These are phyloP conservation scores for Scomberomorus guttatus DNA, from an alignment of 2,797 vertebrate genomes.

Conservation along the genomic window DNA sequence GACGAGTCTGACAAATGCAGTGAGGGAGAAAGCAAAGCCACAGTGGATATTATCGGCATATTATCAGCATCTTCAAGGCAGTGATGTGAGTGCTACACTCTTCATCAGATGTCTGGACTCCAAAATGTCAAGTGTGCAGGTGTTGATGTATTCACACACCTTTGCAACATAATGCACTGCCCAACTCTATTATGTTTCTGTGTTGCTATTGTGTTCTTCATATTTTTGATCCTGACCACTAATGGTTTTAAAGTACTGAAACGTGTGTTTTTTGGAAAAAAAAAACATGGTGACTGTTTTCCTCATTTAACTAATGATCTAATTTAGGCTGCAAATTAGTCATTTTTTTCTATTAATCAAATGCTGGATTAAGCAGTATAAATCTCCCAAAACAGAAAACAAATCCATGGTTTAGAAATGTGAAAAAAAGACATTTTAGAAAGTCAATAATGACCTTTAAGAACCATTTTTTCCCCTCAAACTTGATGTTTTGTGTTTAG, in stretches of 20 bases:
- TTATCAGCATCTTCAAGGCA: conserved; percentile 10
- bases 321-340: neutral
- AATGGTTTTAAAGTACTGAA: neutral
- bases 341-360: neutral
- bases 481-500: neutral
- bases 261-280: neutral
- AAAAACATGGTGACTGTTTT: neutral
- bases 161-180: conserved; percentile 32
- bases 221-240: neutral
- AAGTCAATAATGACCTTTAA: conserved; percentile 3
- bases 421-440: neutral
- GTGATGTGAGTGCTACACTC: conserved; percentile 37
- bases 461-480: neutral
- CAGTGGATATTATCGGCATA: conserved; percentile 22
- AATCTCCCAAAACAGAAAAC: neutral
- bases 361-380: neutral
- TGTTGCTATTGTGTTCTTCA: neutral
- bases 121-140: conserved; percentile 54
- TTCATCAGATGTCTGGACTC: conserved; percentile 53
- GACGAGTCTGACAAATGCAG: conserved; percentile 16
- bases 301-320: neutral
- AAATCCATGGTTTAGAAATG: neutral
- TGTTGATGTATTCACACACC: conserved; percentile 47
- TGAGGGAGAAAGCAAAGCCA: neutral
- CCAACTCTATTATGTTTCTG: neutral